Evolutionary conservation across 23 tunicate genomes (phyloP), one percentile per base, ranked within the genome.

Genomic region (Halocynthia aurantium): DNA sequence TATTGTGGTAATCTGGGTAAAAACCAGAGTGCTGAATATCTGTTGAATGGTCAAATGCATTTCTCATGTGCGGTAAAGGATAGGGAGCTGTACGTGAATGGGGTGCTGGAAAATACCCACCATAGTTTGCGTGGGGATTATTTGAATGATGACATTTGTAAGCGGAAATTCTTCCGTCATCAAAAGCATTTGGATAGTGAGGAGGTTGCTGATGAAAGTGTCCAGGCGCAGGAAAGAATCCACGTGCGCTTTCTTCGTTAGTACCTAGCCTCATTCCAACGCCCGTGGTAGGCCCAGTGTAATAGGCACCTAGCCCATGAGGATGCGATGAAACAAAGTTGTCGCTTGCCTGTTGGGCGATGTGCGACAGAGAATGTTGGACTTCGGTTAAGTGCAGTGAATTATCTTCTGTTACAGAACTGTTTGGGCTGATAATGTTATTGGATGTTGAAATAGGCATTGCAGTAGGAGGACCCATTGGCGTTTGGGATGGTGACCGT

Each of bases 131-230:
- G 56, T 69, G 68, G 17, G 84, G 76, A 8, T 62, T 54, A 31
- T 9, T 74, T 56, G 96, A 80, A 55, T 89, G 88, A 13, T 86
- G 85, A 52, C 85, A 90, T 62, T 90, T 90, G 67, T 85, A 90
- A n/a, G 82, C 74, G 17, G 80, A 61, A 11, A 88, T 72, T 72
- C 97, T 81, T 55, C 72, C 80, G 83, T 90, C 97, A 77, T 90
- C 90, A 65, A 85, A 81, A 15, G 90, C 57, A 66, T 80, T 82
- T n/a, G 88, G 56, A 12, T 80, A 40, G 50, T 78, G 53, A n/a
- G 83, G 20, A 18, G 69, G 56, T 57, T 84, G 88, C 5, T 80
- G 83, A 69, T 81, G 86, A 44, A 85, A 85, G 68, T 84, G 96
- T 18, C 74, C 75, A 52, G 80, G 69, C 7, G 82, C 61, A 21